A percentile compares a stretch with the other conserved stretches of the same genome.
Conservation (phyloP, 2,888 invertebrate genomes). For the Trimorus sp. region DNA sequence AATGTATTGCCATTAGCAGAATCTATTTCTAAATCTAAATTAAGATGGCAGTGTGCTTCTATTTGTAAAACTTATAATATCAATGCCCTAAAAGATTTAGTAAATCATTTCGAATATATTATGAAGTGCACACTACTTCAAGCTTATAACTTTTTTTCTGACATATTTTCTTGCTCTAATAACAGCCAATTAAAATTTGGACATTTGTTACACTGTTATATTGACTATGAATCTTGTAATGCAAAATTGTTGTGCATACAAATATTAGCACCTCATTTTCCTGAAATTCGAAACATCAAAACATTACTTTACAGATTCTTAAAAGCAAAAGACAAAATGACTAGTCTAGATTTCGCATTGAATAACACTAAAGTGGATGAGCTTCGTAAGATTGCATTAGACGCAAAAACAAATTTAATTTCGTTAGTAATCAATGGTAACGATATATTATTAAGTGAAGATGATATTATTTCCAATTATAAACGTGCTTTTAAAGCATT, state of each 20-base stretch:
- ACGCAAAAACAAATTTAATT: neutral
- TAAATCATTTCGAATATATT: neutral
- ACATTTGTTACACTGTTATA: slow-evolving; percentile 3
- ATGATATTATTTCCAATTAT: slow-evolving; percentile 14
- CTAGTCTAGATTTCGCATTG: too few relatives aligned
- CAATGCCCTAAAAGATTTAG: slow-evolving; percentile 3
- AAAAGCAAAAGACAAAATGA: too few relatives aligned
- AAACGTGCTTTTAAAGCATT: slow-evolving; percentile 17
- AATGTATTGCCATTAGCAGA: slow-evolving; percentile 11
- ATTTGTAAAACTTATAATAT: neutral
- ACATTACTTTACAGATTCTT: too few relatives aligned
- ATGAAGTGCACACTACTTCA: neutral
- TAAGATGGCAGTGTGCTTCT: slow-evolving; percentile 6
- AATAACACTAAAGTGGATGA: neutral
- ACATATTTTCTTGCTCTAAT: slow-evolving; percentile 1
- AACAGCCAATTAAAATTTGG: slow-evolving; percentile 6
- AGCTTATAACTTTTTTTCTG: slow-evolving; percentile 5
- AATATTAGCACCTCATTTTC: too few relatives aligned
- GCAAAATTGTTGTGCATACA: too few relatives aligned
- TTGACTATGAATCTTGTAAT: neutral
- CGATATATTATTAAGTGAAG: slow-evolving; percentile 13
- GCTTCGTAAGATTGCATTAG: neutral
- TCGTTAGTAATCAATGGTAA: neutral
- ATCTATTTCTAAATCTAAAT: neutral
- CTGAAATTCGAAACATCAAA: too few relatives aligned